Evolutionary conservation across 2,888 invertebrate species (phyloP), one percentile per base, ranked within the genome.

Genomic region (Limenitis camilla): DNA sequence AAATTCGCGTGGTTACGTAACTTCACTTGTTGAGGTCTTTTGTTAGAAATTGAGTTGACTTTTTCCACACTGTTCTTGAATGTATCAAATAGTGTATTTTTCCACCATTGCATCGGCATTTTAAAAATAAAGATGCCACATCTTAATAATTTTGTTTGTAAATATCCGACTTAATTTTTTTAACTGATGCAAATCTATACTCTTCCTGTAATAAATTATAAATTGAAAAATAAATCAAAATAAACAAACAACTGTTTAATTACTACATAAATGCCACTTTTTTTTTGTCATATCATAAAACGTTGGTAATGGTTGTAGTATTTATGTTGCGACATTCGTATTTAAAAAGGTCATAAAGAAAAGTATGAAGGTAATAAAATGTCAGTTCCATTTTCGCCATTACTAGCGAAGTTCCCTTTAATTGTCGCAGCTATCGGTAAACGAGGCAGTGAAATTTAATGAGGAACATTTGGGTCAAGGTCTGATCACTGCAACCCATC

Each of bases 391-490:
- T 68, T 59, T 69, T 62, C 62, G 59, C 68, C 64, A 64, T 73
- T 76, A 67, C 68, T 65, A 60, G 65, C 67, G 70, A 71, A 68
- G 70, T 71, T 71, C 68, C 62, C 66, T 78, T 79, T 81, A 78
- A 81, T 83, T 81, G 74, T 73, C 72, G 71, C 75, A 68, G 73
- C 74, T 73, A 80, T 77, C 72, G 76, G 68, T 70, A 73, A 76
- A 71, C 74, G 76, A 71, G 71, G 69, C 72, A 72, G 69, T 76
- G 71, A 72, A 78, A 80, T 80, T 80, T 79, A 78, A 81, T 74
- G 77, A 80, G 74, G 68, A 69, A 71, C 71, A 79, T 78, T 80
- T 64, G 62, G 79, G 79, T 77, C 81, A 81, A 81, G 81, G 81
- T 66, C 73, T 67, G 65, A 65, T 65, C 61, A 66, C 60, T 66